These are phyloP conservation scores for Fukomys damarensis DNA, from an alignment of 2,113 vertebrate species.

Conservation along the genomic window DNA sequence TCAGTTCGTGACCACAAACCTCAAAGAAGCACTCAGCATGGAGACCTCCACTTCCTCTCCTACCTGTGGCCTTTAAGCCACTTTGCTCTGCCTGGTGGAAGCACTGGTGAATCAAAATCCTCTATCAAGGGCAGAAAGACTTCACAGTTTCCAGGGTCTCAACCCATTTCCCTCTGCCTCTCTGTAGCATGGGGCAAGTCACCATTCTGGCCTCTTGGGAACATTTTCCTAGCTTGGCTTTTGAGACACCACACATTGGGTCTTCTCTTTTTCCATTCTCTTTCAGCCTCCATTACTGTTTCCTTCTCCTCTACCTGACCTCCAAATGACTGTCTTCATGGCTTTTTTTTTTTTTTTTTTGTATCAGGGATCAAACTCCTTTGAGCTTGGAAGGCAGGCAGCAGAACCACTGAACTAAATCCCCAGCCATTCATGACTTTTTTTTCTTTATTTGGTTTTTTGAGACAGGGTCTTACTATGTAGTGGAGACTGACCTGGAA, in stretches of 20 bases:
- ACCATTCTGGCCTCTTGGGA: not conserved
- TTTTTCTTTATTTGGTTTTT: no score
- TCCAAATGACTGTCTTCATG: not conserved
- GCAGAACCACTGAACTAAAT: no score
- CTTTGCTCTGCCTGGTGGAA: not conserved
- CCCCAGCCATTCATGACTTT: no score
- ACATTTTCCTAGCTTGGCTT: not conserved
- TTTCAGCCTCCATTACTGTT: not conserved
- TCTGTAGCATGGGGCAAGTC: not conserved
- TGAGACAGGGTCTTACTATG: no score
- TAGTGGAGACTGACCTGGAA: no score
- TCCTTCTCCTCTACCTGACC: not conserved
- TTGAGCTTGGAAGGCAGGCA: no score
- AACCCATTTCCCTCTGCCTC: not conserved
- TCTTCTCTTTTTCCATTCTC: not conserved
- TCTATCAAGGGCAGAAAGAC: not conserved
- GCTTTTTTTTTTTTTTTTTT: not conserved
- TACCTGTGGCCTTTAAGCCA: not conserved
- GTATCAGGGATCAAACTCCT: no score
- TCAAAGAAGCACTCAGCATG: not conserved
- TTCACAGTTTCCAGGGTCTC: not conserved
- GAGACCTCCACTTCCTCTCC: not conserved
- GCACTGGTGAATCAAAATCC: not conserved
- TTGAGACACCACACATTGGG: not conserved
- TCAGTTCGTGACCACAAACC: slow-evolving; percentile 41